These are phyloP conservation scores for Amiota communis DNA, from an alignment of 2,888 invertebrate genomes.

Conservation along the genomic window DNA sequence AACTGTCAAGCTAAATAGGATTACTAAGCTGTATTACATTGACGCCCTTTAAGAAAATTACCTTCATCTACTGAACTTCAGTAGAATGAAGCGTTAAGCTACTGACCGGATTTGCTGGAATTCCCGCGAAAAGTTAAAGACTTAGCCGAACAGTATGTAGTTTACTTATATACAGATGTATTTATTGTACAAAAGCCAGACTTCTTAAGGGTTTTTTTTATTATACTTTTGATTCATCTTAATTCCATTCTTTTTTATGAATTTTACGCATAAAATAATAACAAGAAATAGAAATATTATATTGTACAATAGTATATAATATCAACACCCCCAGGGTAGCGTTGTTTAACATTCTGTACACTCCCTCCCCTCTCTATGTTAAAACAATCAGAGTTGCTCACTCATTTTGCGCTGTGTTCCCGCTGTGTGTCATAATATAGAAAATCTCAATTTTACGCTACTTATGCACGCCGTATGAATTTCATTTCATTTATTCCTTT, in stretches of 20 bases:
- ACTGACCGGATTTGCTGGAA: not conserved
- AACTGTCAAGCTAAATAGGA: not conserved
- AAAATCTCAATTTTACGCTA: constrained; percentile 57
- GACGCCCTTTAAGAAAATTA: not conserved
- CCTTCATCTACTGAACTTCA: not conserved
- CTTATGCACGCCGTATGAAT: constrained; percentile 58
- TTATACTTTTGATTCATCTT: too few relatives aligned
- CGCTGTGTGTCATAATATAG: not conserved
- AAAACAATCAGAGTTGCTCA: too few relatives aligned
- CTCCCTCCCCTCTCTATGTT: too few relatives aligned
- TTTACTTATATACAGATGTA: too few relatives aligned
- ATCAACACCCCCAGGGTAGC: too few relatives aligned
- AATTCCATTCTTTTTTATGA: too few relatives aligned
- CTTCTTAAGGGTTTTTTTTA: too few relatives aligned
- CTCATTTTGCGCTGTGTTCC: not conserved
- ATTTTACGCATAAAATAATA: too few relatives aligned
- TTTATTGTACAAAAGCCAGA: too few relatives aligned
- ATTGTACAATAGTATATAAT: too few relatives aligned
- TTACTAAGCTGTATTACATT: not conserved
- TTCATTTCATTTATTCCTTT: constrained; percentile 44
- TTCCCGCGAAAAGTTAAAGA: not conserved
- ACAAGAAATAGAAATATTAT: too few relatives aligned
- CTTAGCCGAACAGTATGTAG: not conserved
- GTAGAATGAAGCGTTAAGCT: constrained; percentile 5
- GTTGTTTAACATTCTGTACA: too few relatives aligned